phyloP scores from a whole-genome alignment of 1,140 invertebrate genomes.

The Caenorhabditis elegans region DNA sequence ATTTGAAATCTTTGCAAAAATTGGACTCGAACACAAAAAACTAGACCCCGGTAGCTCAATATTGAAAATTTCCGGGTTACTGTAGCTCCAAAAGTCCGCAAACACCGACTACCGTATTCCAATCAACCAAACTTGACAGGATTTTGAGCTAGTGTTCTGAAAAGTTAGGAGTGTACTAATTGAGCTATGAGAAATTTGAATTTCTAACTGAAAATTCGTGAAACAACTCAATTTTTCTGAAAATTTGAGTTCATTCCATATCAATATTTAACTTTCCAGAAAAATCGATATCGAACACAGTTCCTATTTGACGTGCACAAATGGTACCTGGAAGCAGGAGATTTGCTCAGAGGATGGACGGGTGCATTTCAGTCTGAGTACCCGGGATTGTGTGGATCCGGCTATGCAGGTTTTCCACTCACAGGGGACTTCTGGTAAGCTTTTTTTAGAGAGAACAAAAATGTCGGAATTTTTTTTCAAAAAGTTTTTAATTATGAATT shows the following conservation, averaged over 20 bases:
- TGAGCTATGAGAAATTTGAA: too few species aligned
- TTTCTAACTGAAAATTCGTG: not conserved
- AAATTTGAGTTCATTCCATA: not conserved
- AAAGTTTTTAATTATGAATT: too few species aligned
- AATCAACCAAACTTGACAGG: too few species aligned
- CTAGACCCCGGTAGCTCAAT: too few species aligned
- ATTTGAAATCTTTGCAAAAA: too few species aligned
- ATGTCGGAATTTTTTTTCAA: not conserved
- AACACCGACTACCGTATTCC: too few species aligned
- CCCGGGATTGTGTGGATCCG: conserved; percentile 34
- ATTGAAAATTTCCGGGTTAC: too few species aligned
- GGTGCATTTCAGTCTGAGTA: conserved; percentile 30
- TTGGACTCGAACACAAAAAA: too few species aligned
- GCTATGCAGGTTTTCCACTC: conserved; percentile 26
- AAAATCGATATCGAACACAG: conserved; percentile 38
- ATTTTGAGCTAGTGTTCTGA: too few species aligned
- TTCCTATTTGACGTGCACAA: not conserved
- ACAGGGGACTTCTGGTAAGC: conserved; percentile 40
- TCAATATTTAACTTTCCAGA: not conserved
- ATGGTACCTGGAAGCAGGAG: conserved; percentile 31
- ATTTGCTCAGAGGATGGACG: conserved; percentile 27
- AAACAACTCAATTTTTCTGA: not conserved
- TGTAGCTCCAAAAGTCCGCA: too few species aligned
- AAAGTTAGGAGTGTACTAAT: too few species aligned
- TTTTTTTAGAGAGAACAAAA: not conserved